These are phyloP conservation scores for Eutrigla gurnardus DNA, from an alignment of 2,797 vertebrate genomes.

Conservation along the genomic window DNA sequence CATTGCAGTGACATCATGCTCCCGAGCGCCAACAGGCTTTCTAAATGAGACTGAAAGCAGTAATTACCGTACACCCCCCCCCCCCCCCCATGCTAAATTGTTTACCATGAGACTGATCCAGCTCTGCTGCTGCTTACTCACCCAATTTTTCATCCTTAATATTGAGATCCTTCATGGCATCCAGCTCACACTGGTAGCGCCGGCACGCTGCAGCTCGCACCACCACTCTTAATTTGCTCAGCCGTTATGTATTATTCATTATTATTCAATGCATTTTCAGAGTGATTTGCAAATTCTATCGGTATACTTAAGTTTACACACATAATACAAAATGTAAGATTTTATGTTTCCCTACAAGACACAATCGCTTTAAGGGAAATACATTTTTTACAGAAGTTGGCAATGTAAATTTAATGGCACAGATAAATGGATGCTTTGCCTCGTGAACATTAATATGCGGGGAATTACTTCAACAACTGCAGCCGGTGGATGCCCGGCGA, in stretches of 20 bases:
- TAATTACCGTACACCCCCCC: conserved; percentile 68
- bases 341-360: conserved; percentile 79
- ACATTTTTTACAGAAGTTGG: conserved; percentile 78
- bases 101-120: conserved; percentile 81
- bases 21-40: conserved; percentile 72
- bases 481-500: conserved; percentile 50
- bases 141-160: conserved; percentile 71
- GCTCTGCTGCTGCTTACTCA: conserved; percentile 69
- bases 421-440: conserved; percentile 71
- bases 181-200: conserved; percentile 49
- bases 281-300: conserved; percentile 80
- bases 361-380: conserved; percentile 79
- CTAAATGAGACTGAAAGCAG: conserved; percentile 80
- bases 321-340: conserved; percentile 81
- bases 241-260: conserved; percentile 79
- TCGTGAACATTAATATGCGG: conserved; percentile 62
- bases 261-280: conserved; percentile 72
- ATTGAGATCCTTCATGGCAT: conserved; percentile 73
- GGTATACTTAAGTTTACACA: conserved; percentile 80
- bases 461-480: conserved; percentile 57
- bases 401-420: conserved; percentile 82
- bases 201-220: conserved; percentile 54
- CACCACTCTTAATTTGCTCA: conserved; percentile 74
- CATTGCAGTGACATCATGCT: conserved; percentile 65
- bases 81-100: conserved; percentile 72